These are phyloP conservation scores for Tautogolabrus adspersus DNA, from an alignment of 2,113 vertebrate species.

Conservation along the genomic window DNA sequence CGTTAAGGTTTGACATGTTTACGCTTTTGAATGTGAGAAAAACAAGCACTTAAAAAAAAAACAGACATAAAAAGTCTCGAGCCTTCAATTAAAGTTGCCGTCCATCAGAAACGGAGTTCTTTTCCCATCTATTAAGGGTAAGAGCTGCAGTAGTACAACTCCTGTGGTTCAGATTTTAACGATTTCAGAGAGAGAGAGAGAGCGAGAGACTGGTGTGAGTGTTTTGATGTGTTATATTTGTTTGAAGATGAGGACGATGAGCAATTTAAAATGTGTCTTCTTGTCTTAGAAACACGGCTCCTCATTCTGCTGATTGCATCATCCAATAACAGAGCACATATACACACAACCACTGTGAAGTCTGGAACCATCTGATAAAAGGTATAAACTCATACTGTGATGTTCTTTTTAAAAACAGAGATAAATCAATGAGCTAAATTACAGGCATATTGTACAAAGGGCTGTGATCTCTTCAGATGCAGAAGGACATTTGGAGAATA, in stretches of 20 bases:
- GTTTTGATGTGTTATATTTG: background rate
- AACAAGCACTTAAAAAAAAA: background rate
- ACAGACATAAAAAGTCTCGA: background rate
- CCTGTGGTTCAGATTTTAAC: background rate
- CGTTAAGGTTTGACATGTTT: background rate
- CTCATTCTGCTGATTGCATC: slow-evolving; percentile 6
- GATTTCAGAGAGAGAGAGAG: slow-evolving; percentile 13
- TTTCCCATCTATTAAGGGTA: slow-evolving; percentile 5
- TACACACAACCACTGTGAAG: background rate
- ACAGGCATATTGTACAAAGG: background rate
- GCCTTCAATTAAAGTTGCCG: slow-evolving; percentile 1
- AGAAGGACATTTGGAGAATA: background rate
- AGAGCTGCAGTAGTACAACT: slow-evolving; percentile 3
- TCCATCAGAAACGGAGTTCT: background rate
- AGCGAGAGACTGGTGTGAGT: background rate
- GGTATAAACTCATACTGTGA: background rate
- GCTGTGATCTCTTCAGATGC: background rate
- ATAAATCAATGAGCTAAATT: background rate
- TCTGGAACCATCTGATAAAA: slow-evolving; percentile 1
- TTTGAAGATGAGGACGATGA: background rate
- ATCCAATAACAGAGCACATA: background rate
- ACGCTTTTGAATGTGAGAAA: background rate
- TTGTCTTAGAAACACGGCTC: background rate
- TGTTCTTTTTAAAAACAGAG: background rate
- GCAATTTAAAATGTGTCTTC: background rate